Base-by-base conservation (phyloP, 2,888 invertebrate species). In the Diarsia rubi region DNA sequence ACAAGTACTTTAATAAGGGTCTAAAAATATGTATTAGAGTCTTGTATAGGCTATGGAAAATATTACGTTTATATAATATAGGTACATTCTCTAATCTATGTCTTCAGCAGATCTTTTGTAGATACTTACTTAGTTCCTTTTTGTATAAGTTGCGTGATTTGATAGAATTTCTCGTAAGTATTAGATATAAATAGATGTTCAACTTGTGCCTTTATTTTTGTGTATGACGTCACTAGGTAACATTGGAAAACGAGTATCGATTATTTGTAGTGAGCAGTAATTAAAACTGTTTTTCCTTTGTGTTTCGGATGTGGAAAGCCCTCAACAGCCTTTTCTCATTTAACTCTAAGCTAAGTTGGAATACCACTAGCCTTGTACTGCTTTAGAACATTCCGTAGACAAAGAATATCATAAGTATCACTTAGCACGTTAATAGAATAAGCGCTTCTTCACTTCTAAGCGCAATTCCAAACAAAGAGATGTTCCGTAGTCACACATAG, bases 21-120 rank as follows among this genome's bases (percentile, higher is more conserved):
- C 79, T 52, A 64, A n/a, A 78, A 70, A 64, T 77, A 78, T 16
- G 16, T 62, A 37, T 31, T 21, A 16, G 3, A 19, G 16, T 62
- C 65, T 37, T 59, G 27, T 76, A 59, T 49, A 57, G 12, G 42
- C 42, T 67, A 8, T 31, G 44, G 21, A 44, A 31, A 62, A 63
- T 45, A 57, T 37, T 42, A 47, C n/a, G n/a, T 42, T n/a, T 74
- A 24, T 63, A n/a, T 27, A 60, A 19, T n/a, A n/a, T n/a, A n/a
- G n/a, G n/a, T n/a, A n/a, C n/a, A 45, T 52, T 52, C 31, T 45
- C 37, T 9, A 60, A 67, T 44, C 3, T 31, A 14, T 42, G 12
- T 60, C 59, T 31, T 24, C 8, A 47, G 27, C 62, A 27, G 27
- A 78, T 47, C 21, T 57, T 68, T 62, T 54, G 14, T 27, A 24